phyloP scores from a whole-genome alignment of 2,113 vertebrate species.

The Nothoprocta pentlandii region DNA sequence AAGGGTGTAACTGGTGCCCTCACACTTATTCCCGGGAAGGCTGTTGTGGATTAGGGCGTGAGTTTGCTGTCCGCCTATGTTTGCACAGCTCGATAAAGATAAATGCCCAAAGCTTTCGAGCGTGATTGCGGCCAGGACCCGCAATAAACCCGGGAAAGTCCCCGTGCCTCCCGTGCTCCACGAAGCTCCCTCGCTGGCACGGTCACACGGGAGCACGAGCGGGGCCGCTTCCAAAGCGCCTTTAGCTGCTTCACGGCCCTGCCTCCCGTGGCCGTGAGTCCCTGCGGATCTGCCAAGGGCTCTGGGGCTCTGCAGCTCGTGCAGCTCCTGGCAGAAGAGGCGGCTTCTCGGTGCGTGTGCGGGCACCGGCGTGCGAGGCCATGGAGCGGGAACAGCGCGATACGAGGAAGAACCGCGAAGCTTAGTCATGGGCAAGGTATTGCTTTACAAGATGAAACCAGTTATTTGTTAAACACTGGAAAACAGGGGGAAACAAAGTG shows the following conservation, averaged over 20 bases:
- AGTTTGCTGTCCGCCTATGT: rapidly evolving
- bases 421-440: rapidly evolving
- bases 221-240: rapidly evolving
- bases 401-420: too few species aligned
- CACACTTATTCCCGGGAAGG: rapidly evolving
- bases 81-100: not conserved
- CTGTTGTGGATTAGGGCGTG: rapidly evolving
- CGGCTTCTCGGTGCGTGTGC: not conserved
- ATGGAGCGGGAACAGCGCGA: too few species aligned
- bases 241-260: not conserved
- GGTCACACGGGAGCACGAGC: not conserved
- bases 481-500: not conserved
- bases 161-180: not conserved
- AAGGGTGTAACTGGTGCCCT: not conserved
- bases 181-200: not conserved
- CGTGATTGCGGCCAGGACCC: rapidly evolving
- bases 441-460: not conserved
- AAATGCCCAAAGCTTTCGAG: not conserved
- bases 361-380: rapidly evolving
- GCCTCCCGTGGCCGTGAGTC: rapidly evolving
- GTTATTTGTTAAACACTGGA: not conserved
- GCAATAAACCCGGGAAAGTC: not conserved
- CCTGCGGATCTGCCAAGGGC: rapidly evolving
- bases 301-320: not conserved
- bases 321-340: not conserved